Base-by-base conservation (phyloP, 64 coral and sea anemone species). In the Hydrozoanthus tunicans region DNA sequence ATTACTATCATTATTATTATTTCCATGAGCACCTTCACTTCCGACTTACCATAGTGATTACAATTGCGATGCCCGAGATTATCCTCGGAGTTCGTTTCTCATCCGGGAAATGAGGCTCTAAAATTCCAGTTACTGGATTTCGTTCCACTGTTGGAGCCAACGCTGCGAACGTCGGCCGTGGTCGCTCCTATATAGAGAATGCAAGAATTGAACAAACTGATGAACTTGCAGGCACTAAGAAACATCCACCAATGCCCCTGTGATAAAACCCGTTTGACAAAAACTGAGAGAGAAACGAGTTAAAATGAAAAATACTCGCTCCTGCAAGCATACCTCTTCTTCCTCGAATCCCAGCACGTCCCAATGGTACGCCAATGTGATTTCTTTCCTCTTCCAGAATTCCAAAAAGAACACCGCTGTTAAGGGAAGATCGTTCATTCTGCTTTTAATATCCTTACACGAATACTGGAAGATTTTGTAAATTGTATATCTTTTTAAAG, bases 61-160 rank as follows among this genome's bases (percentile, higher is more conserved):
- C 97, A 86, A 99, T 95, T 70, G 97, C 97, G 77, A 99, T 99
- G 72, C 97, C 97, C 7, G 97, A 99, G 56, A 99, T 93, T 68
- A 99, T 70, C 70, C 97, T 92, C n/a, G 94, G 97, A 91, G 92
- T 89, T 70, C 97, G 90, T 52, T 95, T 95, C 62, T 99, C 97
- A 53, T 99, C 97, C 53, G 97, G 97, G 61, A 99, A 99, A 61
- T 99, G 97, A 56, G 97, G 97, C 80, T 99, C 97, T 70, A 96
- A 15, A 79, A 99, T 99, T 96, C 97, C 97, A 86, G 97, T 99
- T 78, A 99, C 97, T 73, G 97, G 97, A 64, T 99, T 99, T 56
- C 97, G 92, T 93, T 95, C 97, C 26, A 99, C 97, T 92, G 97
- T 99, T 14, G 97, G 97, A 4, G 97, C 97, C 77, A 99, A 93